These are phyloP conservation scores for Germaria angustata DNA, from an alignment of 2,888 invertebrate genomes.

Conservation along the genomic window DNA sequence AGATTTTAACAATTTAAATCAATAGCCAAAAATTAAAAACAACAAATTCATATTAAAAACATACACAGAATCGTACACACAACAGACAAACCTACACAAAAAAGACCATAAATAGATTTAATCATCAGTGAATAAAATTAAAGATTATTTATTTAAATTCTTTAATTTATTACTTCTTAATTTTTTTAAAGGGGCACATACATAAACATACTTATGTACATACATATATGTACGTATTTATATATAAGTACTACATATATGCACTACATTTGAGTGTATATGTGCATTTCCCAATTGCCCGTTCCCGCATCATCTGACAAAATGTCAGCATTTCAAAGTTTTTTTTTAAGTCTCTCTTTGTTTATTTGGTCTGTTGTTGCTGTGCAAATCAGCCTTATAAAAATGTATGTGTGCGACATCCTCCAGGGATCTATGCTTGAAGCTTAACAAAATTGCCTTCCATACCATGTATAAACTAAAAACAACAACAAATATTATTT, in stretches of 20 bases:
- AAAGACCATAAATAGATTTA: conserved; percentile 6
- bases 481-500: conserved; percentile 10
- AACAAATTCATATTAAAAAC: neutral
- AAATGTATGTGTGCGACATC: conserved; percentile 22
- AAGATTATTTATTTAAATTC: conserved; percentile 53
- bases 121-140: conserved; percentile 35
- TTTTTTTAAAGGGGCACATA: neutral
- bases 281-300: too few relatives aligned
- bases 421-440: conserved; percentile 50
- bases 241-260: neutral
- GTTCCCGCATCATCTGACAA: conserved; percentile 63
- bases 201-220: too few relatives aligned
- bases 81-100: conserved; percentile 9
- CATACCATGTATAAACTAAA: conserved; percentile 3
- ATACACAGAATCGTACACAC: neutral
- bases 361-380: neutral
- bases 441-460: conserved; percentile 49
- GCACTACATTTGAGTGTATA: too few relatives aligned
- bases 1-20: conserved; percentile 16
- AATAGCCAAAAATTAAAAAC: conserved; percentile 1
- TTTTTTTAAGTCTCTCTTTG: neutral
- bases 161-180: conserved; percentile 41
- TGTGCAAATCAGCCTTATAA: neutral
- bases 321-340: conserved; percentile 61
- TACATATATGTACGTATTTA: neutral